These are phyloP conservation scores for Gastrophryne carolinensis DNA, from an alignment of 2,797 vertebrate genomes.

Conservation along the genomic window DNA sequence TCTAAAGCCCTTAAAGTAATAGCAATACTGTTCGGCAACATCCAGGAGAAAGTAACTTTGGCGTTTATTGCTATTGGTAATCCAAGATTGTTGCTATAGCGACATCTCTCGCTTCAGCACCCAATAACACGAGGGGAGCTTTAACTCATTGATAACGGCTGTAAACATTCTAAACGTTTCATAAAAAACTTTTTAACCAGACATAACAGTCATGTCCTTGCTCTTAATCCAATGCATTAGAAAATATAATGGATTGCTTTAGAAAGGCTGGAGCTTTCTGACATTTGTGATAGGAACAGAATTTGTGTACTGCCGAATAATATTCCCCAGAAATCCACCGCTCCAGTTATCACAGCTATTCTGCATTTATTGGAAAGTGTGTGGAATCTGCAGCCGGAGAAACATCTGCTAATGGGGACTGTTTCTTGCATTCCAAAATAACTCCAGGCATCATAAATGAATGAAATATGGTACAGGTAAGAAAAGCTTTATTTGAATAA, in stretches of 20 bases:
- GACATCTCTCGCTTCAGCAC: background rate
- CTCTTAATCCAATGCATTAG: background rate
- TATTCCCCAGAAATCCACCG: too few relatives aligned
- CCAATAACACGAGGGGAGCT: background rate
- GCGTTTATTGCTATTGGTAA: slow-evolving; percentile 7
- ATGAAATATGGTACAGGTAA: too few relatives aligned
- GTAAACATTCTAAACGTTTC: background rate
- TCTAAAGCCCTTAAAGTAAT: slow-evolving; percentile 17
- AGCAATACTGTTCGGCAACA: background rate
- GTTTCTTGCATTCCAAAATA: too few relatives aligned
- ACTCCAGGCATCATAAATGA: too few relatives aligned
- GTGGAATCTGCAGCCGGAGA: too few relatives aligned
- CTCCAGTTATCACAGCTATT: too few relatives aligned
- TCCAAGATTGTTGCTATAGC: slow-evolving; percentile 19
- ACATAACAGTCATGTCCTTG: background rate
- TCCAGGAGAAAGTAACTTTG: background rate
- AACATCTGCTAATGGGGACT: too few relatives aligned
- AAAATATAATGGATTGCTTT: background rate
- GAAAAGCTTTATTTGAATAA: too few relatives aligned
- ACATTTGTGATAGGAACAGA: background rate
- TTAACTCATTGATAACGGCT: slow-evolving; percentile 7
- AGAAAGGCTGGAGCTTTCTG: background rate
- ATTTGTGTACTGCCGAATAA: background rate
- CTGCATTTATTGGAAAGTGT: too few relatives aligned
- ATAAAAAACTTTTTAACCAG: slow-evolving; percentile 9